phyloP scores from a whole-genome alignment of 2,797 vertebrate genomes.

The Manis pentadactyla region DNA sequence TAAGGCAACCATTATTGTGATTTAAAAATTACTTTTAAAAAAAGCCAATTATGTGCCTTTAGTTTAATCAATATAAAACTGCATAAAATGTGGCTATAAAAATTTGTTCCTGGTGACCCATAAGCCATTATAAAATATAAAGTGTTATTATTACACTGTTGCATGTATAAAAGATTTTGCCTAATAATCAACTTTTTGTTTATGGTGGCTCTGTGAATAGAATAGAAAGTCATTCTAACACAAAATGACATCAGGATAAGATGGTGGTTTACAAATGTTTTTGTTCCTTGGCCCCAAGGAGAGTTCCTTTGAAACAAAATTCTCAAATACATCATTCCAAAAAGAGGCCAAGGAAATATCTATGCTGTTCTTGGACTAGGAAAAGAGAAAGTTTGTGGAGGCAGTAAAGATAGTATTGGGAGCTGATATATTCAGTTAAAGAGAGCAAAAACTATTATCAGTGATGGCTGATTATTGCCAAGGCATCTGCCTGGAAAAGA shows the following conservation, averaged over 20 bases:
- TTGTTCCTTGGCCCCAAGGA: background rate
- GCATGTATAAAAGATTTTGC: background rate
- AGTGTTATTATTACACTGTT: background rate
- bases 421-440: background rate
- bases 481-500: background rate
- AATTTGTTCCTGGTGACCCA: background rate
- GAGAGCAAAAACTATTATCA: background rate
- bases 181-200: constrained; percentile 1
- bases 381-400: constrained; percentile 5
- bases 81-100: background rate
- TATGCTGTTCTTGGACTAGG: background rate
- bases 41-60: background rate
- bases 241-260: background rate
- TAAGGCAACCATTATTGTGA: background rate
- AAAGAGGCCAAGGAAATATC: background rate
- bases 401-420: background rate
- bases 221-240: constrained; percentile 28
- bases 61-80: background rate
- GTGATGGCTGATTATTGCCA: background rate
- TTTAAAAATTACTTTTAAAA: constrained; percentile 1
- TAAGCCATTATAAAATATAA: constrained; percentile 21
- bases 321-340: background rate
- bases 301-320: constrained; percentile 53
- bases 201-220: background rate
- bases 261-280: background rate